Conservation (phyloP, 2,888 invertebrate species). For the Chalcis sispes region DNA sequence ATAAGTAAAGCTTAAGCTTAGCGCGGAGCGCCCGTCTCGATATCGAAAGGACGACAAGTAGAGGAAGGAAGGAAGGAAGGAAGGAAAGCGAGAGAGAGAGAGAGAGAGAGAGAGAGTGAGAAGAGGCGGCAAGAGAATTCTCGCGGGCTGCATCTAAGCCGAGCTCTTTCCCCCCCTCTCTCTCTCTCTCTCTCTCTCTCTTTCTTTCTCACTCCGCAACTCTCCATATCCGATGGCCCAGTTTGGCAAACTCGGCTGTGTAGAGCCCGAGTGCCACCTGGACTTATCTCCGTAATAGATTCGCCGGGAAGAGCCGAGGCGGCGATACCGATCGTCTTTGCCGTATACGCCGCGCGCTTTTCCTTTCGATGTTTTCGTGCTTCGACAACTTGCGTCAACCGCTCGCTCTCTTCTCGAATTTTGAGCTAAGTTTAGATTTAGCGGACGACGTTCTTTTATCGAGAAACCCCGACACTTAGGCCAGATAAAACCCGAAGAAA, state of each 20-base stretch:
- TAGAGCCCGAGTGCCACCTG: conserved; percentile 51
- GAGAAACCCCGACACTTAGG: conserved; percentile 44
- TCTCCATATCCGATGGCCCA: conserved; percentile 60
- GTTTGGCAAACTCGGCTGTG: conserved; percentile 53
- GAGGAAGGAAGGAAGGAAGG: neutral
- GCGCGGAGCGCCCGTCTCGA: neutral
- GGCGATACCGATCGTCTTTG: conserved; percentile 42
- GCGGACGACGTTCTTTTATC: conserved; percentile 23
- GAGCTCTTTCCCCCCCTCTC: neutral
- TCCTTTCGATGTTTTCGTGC: neutral
- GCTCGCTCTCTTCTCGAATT: neutral
- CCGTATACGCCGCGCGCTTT: no score
- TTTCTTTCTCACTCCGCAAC: neutral
- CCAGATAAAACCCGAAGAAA: no score
- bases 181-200: neutral
- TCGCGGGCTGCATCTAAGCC: conserved; percentile 24
- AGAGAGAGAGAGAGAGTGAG: neutral
- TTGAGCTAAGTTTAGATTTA: conserved; percentile 24
- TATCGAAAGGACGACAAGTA: neutral
- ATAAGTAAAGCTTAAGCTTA: neutral
- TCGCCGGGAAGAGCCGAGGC: conserved; percentile 48
- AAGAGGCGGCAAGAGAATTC: neutral
- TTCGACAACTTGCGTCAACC: neutral
- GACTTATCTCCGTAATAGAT: conserved; percentile 60
- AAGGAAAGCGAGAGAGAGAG: neutral